These are phyloP conservation scores for Drosophila kohkoa DNA, from an alignment of 1,140 invertebrate genomes.

Conservation along the genomic window DNA sequence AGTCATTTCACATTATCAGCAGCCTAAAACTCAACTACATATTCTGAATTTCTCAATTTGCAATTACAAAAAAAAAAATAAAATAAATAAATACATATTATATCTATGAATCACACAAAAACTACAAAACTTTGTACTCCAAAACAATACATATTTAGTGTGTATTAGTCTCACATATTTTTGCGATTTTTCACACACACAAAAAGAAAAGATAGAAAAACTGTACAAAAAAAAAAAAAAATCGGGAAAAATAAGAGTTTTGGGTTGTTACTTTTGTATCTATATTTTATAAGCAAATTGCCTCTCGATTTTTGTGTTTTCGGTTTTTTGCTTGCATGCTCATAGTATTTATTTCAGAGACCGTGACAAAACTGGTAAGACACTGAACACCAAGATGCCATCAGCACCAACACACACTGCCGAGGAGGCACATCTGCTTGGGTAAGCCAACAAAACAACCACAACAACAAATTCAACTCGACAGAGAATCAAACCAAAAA, in stretches of 20 bases:
- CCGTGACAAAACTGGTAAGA: constrained; percentile 84
- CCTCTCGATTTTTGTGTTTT: constrained; percentile 72
- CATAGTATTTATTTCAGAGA: constrained; percentile 85
- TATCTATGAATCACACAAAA: neutral
- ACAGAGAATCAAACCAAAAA: constrained; percentile 1
- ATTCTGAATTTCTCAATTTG: constrained; percentile 16
- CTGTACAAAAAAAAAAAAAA: neutral
- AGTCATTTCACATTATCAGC: constrained; percentile 15
- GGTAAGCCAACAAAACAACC: constrained; percentile 70
- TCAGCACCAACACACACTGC: constrained; percentile 85
- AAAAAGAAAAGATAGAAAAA: too few relatives aligned
- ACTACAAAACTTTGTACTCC: constrained; percentile 5
- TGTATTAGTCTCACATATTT: constrained; percentile 26
- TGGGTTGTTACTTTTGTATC: constrained; percentile 25
- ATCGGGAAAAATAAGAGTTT: constrained; percentile 30
- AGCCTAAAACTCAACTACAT: constrained; percentile 17
- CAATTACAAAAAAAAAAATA: too few relatives aligned
- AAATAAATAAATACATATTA: too few relatives aligned
- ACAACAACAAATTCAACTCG: constrained; percentile 19
- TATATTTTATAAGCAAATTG: constrained; percentile 51
- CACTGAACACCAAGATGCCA: constrained; percentile 85
- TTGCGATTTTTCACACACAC: constrained; percentile 21
- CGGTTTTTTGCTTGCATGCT: constrained; percentile 84
- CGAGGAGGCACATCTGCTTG: constrained; percentile 85
- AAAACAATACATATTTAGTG: constrained; percentile 24